phyloP scores from a whole-genome alignment of 2,797 vertebrate genomes.

The Anguilla megastoma region DNA sequence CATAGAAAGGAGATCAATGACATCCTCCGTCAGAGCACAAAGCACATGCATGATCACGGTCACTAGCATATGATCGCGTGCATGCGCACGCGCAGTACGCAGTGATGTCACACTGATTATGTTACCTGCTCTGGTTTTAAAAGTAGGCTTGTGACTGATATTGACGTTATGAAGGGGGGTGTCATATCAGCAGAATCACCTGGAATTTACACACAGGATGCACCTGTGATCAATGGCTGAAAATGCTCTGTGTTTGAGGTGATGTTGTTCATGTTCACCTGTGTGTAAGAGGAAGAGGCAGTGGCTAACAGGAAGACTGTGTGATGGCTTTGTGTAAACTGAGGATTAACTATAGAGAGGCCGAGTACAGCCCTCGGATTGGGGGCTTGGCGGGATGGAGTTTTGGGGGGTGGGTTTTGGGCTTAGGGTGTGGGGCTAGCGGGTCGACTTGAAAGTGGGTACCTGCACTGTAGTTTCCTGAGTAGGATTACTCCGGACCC shows the following conservation, averaged over 20 bases:
- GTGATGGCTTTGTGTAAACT: constrained; percentile 43
- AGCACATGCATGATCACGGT: no score
- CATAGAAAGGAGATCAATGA: no score
- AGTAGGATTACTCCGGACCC: constrained; percentile 11
- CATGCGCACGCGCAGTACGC: no score
- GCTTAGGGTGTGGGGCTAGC: not conserved
- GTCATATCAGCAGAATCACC: no score
- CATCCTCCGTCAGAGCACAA: no score
- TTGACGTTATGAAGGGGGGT: no score
- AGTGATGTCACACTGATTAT: no score
- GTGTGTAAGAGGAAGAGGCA: not conserved
- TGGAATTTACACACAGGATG: no score
- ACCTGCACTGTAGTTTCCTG: constrained; percentile 64
- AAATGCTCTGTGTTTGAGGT: not conserved
- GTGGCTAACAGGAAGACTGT: constrained; percentile 33
- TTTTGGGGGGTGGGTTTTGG: not conserved
- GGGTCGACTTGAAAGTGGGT: constrained; percentile 51
- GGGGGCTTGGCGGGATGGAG: not conserved
- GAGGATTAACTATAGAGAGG: constrained; percentile 53
- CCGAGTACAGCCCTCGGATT: constrained; percentile 37
- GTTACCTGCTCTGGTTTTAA: no score
- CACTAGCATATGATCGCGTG: no score
- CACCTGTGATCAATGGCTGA: not conserved
- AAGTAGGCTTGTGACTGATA: no score
- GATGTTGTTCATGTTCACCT: not conserved